Evolutionary conservation across 2,888 invertebrate genomes (phyloP).

Genomic region (Stenurella melanura): DNA sequence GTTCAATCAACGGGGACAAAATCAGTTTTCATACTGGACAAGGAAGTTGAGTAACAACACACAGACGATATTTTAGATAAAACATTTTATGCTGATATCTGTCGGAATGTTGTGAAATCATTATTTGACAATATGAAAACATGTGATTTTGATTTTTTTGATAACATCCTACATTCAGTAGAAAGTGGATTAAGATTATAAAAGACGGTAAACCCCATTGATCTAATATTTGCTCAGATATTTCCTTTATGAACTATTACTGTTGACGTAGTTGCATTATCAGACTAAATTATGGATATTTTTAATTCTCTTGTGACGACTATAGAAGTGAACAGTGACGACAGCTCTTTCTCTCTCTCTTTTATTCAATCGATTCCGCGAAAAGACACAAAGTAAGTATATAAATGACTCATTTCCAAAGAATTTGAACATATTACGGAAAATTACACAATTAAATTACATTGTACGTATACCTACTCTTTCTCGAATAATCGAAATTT

Average conservation of each 20-base stretch:
- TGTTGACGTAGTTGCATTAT: too few species aligned
- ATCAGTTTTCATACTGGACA: too few species aligned
- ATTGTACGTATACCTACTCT: neutral
- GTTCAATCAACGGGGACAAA: too few species aligned
- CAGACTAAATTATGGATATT: too few species aligned
- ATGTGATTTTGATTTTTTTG: neutral
- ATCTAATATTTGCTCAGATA: neutral
- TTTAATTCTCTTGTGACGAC: neutral
- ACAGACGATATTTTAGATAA: too few species aligned
- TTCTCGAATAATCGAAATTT: conserved; percentile 1
- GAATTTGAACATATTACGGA: neutral
- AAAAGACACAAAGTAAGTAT: neutral
- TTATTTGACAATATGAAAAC: neutral
- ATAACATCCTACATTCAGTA: neutral
- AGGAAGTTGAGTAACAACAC: too few species aligned
- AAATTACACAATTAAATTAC: neutral
- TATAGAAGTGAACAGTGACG: neutral
- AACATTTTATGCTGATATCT: too few species aligned
- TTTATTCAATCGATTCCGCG: neutral
- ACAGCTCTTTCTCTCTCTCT: neutral
- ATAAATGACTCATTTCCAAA: neutral
- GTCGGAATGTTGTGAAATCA: neutral
- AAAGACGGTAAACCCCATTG: neutral
- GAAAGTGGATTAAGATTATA: neutral
- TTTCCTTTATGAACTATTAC: neutral